A percentile compares a stretch with the other conserved stretches of the same genome.
phyloP scores from a whole-genome alignment of 2,113 vertebrate genomes.

The Mungos mungo region DNA sequence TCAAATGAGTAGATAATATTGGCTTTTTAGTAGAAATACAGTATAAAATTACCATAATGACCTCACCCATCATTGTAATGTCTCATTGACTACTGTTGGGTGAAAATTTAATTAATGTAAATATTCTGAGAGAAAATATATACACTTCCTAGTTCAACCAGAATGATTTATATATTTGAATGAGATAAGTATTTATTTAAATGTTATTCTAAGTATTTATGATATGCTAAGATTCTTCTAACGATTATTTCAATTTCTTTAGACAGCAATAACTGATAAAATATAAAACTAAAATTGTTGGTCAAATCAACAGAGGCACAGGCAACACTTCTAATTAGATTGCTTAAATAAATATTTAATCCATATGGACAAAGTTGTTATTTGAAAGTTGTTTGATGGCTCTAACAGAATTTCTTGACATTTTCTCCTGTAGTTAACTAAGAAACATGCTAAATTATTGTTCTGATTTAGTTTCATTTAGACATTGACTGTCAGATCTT shows the following conservation, averaged over 20 bases:
- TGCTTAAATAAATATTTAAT: conserved; percentile 40
- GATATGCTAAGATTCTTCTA: not conserved
- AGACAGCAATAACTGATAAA: not conserved
- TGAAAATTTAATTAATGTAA: not conserved
- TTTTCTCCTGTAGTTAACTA: not conserved
- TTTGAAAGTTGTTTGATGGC: conserved; percentile 16
- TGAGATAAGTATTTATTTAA: not conserved
- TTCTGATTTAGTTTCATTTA: not conserved
- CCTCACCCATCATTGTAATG: not conserved
- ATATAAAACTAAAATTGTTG: conserved; percentile 30
- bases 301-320: not conserved
- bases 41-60: not conserved
- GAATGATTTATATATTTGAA: not conserved
- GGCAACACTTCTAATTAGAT: conserved; percentile 19
- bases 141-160: not conserved
- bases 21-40: not conserved
- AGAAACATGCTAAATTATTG: not conserved
- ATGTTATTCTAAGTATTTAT: not conserved
- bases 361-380: conserved; percentile 25
- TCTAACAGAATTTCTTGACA: not conserved
- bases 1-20: not conserved
- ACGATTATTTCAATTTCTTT: not conserved
- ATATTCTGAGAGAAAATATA: not conserved
- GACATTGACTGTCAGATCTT: not conserved
- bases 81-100: not conserved